Evolutionary conservation across 1,140 invertebrate species (phyloP).

Genomic region (Andricus grossulariae): DNA sequence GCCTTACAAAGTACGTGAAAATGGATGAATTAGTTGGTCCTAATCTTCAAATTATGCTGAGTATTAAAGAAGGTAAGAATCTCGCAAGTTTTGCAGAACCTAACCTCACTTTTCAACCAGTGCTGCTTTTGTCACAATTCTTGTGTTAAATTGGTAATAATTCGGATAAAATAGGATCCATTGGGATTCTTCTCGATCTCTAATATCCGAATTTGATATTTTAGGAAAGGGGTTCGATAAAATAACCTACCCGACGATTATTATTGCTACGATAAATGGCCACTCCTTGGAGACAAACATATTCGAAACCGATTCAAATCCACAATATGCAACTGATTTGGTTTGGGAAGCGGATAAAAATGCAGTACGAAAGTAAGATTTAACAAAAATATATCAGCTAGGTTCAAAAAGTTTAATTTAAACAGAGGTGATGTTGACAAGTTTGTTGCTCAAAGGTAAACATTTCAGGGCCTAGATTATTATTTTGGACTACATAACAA

Average conservation of each 20-base stretch:
- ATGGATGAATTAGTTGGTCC: constrained; percentile 73
- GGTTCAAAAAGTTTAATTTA: no score
- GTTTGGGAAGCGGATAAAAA: constrained; percentile 76
- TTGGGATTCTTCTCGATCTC: not conserved
- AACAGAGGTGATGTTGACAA: no score
- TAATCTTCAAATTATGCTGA: constrained; percentile 73
- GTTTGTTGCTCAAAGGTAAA: no score
- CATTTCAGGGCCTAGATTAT: no score
- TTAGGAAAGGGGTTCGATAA: constrained; percentile 73
- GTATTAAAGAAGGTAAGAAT: constrained; percentile 74
- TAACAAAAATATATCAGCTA: not conserved
- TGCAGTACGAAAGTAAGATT: constrained; percentile 67
- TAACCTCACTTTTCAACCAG: constrained; percentile 49
- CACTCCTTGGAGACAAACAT: constrained; percentile 74
- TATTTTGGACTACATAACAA: no score
- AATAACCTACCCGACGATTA: constrained; percentile 68
- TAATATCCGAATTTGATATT: constrained; percentile 35
- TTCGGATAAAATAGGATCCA: constrained; percentile 20
- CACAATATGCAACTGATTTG: constrained; percentile 72
- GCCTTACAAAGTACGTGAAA: constrained; percentile 2
- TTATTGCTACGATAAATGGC: constrained; percentile 75
- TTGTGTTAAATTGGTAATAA: not conserved
- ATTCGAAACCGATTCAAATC: constrained; percentile 65
- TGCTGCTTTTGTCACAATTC: no score
- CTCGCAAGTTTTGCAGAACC: constrained; percentile 25